Base-by-base conservation (phyloP, 2,888 invertebrate genomes). In the Nematopogon swammerdamellus region DNA sequence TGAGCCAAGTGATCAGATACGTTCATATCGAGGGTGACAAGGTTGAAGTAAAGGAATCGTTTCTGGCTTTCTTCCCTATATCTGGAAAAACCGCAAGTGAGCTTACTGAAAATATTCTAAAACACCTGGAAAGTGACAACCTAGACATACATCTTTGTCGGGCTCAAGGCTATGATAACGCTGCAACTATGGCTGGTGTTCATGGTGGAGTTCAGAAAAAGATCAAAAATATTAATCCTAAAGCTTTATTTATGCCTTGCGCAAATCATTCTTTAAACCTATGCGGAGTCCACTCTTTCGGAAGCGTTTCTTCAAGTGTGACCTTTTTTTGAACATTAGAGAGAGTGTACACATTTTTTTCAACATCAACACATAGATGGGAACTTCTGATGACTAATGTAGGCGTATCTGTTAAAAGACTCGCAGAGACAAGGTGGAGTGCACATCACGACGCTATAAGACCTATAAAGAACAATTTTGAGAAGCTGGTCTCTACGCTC, bases 91-190 rank as follows among this genome's bases (percentile, higher is more conserved):
- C 46, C 14, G 16, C 44, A 19, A n/a, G 5, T 14, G 25, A 48
- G n/a, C 25, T 25, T 46, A 18, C 25, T 14, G 46, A 47, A 50
- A 49, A 49, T 19, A 45, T 17, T 6, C 18, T 45, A 5, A 45
- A 6, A 17, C 18, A 45, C 8, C 19, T 45, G 20, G 47, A 50
- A 49, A 43, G 45, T 46, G 51, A 25, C 53, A 16, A 20, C 36
- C 20, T 55, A 8, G 25, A 25, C 8, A 25, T 25, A 25, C 25
- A 25, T 25, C 19, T 55, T 3, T 56, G 55, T 47, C 19, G 55
- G 29, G 52, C 50, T 50, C 54, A 57, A 50, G 53, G 52, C 16
- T 55, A 54, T 50, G 54, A 57, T 46, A 57, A 56, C 48, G 53
- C 54, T 30, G 54, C 55, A 14, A 42, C 50, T 10, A 56, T 55